Conservation (phyloP, 1,140 invertebrate species). For the Batillaria attramentaria region DNA sequence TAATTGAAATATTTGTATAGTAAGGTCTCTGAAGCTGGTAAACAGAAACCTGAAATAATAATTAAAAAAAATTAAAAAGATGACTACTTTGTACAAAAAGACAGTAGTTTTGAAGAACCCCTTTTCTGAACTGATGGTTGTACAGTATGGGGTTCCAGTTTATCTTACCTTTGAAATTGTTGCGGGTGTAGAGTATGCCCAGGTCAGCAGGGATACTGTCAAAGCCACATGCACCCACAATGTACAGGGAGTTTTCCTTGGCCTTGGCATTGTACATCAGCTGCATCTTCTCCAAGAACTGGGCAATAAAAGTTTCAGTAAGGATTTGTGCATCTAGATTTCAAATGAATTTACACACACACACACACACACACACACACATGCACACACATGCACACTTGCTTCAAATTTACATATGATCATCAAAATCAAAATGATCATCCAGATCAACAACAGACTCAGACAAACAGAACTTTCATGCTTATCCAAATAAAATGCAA, state of each 20-base stretch:
- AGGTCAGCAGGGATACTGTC: constrained; percentile 90
- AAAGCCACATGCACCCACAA: constrained; percentile 92
- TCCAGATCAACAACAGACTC: no score
- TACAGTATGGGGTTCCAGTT: background rate
- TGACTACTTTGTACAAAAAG: background rate
- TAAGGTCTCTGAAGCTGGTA: no score
- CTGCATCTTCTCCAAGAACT: constrained; percentile 91
- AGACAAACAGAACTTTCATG: no score
- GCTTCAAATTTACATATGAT: no score
- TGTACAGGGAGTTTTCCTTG: constrained; percentile 83
- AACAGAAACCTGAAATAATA: no score
- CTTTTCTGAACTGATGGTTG: background rate
- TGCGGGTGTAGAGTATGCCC: constrained; percentile 80
- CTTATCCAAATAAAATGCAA: no score
- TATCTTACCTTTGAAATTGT: constrained; percentile 65
- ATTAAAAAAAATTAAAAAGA: background rate
- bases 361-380: no score
- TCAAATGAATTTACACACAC: no score
- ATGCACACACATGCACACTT: no score
- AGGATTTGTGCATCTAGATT: no score
- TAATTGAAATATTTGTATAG: no score
- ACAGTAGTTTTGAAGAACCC: background rate
- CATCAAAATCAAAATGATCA: no score
- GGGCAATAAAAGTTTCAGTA: constrained; percentile 40
- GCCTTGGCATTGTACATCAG: constrained; percentile 85